Evolutionary conservation across 2,888 invertebrate genomes (phyloP).

Genomic region (Melieria crassipennis): DNA sequence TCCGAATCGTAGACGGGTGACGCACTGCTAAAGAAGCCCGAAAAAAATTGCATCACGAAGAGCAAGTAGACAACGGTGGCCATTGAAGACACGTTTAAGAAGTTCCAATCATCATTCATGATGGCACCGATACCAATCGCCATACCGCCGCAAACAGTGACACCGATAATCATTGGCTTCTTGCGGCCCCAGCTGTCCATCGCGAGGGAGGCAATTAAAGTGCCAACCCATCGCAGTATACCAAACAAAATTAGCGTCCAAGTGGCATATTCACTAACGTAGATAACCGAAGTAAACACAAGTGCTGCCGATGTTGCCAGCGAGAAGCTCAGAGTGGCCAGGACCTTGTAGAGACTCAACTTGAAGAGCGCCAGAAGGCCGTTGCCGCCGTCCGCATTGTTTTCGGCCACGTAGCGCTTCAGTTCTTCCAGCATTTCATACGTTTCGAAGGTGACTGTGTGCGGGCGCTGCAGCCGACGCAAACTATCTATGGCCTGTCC

Average conservation of each 20-base stretch:
- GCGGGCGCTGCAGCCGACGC: conserved; percentile 52
- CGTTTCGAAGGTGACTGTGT: conserved; percentile 48
- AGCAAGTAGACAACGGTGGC: conserved; percentile 46
- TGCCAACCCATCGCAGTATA: conserved; percentile 45
- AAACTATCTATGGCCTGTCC: conserved; percentile 51
- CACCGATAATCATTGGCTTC: conserved; percentile 44
- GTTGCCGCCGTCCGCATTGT: conserved; percentile 44
- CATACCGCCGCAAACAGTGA: conserved; percentile 43
- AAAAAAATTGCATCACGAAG: conserved; percentile 50
- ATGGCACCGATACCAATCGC: conserved; percentile 46
- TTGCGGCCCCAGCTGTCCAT: conserved; percentile 53
- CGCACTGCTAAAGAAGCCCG: conserved; percentile 50
- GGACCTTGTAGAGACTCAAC: conserved; percentile 47
- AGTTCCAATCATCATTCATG: conserved; percentile 14
- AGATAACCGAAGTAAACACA: background rate
- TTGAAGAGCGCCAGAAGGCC: conserved; percentile 49
- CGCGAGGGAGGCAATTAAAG: conserved; percentile 31
- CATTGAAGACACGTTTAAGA: conserved; percentile 32
- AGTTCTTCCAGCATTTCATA: conserved; percentile 53
- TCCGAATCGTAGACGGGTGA: conserved; percentile 58
- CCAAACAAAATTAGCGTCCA: conserved; percentile 45
- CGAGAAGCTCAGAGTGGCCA: conserved; percentile 48
- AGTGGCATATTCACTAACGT: background rate
- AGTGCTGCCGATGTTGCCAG: background rate
- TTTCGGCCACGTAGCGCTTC: conserved; percentile 53